phyloP scores from a whole-genome alignment of 2,888 invertebrate genomes.

The Syrphus vitripennis region DNA sequence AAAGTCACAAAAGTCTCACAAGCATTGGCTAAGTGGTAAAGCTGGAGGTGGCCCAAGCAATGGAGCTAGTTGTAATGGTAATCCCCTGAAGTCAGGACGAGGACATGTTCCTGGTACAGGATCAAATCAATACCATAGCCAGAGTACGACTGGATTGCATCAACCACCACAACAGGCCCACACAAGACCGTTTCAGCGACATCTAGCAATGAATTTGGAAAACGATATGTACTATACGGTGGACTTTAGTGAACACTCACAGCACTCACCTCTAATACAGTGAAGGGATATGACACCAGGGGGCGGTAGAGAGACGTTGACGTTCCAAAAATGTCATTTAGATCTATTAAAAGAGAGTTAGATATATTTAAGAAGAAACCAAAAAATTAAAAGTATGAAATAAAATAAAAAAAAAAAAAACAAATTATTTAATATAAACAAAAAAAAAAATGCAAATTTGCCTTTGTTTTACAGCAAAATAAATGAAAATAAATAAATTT shows the following conservation, averaged over 20 bases:
- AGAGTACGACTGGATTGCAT: slow-evolving; percentile 73
- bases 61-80: slow-evolving; percentile 67
- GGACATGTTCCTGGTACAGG: slow-evolving; percentile 72
- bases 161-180: slow-evolving; percentile 76
- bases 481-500: neutral
- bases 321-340: slow-evolving; percentile 33
- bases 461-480: slow-evolving; percentile 67
- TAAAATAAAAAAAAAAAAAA: slow-evolving; percentile 18
- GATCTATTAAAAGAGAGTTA: slow-evolving; percentile 46
- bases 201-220: slow-evolving; percentile 84
- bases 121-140: slow-evolving; percentile 70
- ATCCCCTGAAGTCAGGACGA: slow-evolving; percentile 70
- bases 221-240: slow-evolving; percentile 90
- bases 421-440: neutral
- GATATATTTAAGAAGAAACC: slow-evolving; percentile 55
- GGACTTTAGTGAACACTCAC: slow-evolving; percentile 88
- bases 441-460: slow-evolving; percentile 60
- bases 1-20: slow-evolving; percentile 79
- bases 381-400: slow-evolving; percentile 14
- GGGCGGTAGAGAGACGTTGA: neutral
- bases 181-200: slow-evolving; percentile 81
- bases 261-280: slow-evolving; percentile 89
- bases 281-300: slow-evolving; percentile 80
- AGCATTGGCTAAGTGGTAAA: slow-evolving; percentile 85
- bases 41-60: slow-evolving; percentile 74